These are phyloP conservation scores for Phasianus colchicus DNA, from an alignment of 2,113 vertebrate genomes.

Conservation along the genomic window DNA sequence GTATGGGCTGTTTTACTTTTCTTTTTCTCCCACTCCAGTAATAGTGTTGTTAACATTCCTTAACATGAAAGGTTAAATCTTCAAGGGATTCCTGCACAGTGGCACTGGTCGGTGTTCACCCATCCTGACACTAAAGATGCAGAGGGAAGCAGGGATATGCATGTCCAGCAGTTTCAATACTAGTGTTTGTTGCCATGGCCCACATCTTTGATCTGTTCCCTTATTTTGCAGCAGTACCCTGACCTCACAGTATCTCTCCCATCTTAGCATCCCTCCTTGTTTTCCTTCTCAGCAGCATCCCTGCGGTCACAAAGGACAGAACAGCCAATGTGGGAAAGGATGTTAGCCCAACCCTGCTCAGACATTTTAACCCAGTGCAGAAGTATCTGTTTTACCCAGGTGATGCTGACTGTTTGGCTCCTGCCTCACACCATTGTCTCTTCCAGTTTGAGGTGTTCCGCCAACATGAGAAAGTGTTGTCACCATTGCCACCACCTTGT, in stretches of 20 bases:
- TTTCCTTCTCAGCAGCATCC: not conserved
- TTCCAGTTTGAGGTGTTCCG: not conserved
- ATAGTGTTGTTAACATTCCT: not conserved
- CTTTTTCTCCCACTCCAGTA: not conserved
- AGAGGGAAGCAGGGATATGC: not conserved
- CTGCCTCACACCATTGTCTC: not conserved
- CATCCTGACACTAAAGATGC: not conserved
- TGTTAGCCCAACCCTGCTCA: not conserved
- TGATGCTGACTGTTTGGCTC: not conserved
- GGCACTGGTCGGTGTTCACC: not conserved
- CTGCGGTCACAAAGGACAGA: not conserved
- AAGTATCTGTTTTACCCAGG: not conserved
- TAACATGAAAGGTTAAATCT: fast-evolving
- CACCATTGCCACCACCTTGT: not conserved
- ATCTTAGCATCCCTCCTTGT: not conserved
- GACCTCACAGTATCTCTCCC: not conserved
- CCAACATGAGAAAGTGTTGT: too few relatives aligned
- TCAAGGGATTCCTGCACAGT: not conserved
- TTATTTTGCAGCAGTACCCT: not conserved
- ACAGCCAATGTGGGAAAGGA: not conserved
- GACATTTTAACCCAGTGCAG: not conserved
- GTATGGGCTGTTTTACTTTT: not conserved
- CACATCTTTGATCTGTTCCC: not conserved
- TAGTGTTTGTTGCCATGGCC: fast-evolving
- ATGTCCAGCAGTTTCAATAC: not conserved